Percentiles rank a stretch among this genome's conserved stretches.
phyloP scores from a whole-genome alignment of 2,888 invertebrate genomes.

The Vanessa cardui region DNA sequence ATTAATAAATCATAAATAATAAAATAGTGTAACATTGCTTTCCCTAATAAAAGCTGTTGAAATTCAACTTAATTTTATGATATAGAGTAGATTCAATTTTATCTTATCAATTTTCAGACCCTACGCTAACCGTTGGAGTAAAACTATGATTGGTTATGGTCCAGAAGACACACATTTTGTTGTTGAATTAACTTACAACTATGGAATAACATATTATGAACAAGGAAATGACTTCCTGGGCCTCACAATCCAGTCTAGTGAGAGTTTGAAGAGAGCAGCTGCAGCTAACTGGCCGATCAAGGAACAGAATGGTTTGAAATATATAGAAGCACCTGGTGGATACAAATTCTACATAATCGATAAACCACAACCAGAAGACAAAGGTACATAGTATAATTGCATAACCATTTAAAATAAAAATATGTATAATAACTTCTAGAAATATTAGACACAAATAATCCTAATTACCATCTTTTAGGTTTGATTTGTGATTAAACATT shows the following conservation, averaged over 20 bases:
- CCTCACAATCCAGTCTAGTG: conserved; percentile 91
- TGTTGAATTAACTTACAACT: conserved; percentile 98
- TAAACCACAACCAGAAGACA: conserved; percentile 85
- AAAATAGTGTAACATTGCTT: no score
- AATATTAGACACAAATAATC: no score
- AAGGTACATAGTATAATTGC: conserved; percentile 74
- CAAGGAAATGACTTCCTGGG: conserved; percentile 96
- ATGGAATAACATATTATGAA: conserved; percentile 93
- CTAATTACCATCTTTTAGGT: no score
- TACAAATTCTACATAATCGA: conserved; percentile 92
- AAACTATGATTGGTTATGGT: conserved; percentile 99
- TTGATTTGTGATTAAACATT: no score
- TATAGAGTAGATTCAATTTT: background rate
- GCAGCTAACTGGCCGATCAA: conserved; percentile 87
- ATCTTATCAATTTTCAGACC: conserved; percentile 84
- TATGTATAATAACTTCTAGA: no score
- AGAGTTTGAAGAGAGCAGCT: conserved; percentile 88
- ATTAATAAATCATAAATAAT: no score
- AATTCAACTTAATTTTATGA: background rate
- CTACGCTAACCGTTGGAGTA: conserved; percentile 98
- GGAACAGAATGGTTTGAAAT: conserved; percentile 83
- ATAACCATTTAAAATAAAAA: no score
- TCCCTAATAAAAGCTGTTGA: no score
- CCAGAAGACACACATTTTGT: conserved; percentile 97
- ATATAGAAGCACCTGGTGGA: conserved; percentile 94